Conservation (phyloP, 2,113 vertebrate species). For the Meles meles region DNA sequence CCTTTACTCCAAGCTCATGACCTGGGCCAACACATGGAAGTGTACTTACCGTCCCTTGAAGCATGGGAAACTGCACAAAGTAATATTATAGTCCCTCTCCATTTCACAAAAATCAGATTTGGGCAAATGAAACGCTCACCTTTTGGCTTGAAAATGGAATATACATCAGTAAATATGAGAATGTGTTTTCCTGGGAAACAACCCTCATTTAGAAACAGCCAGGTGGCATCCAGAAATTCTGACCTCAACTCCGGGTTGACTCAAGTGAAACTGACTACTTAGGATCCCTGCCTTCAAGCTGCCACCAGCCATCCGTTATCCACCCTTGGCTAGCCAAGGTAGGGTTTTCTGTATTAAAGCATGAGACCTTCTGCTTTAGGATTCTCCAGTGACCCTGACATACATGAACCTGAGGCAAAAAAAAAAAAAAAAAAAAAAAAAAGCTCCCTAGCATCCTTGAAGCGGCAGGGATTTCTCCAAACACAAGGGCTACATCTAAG, state of each 20-base stretch:
- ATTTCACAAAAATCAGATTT: background rate
- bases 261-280: background rate
- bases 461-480: background rate
- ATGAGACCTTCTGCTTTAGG: background rate
- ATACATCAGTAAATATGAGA: background rate
- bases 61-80: background rate
- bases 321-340: background rate
- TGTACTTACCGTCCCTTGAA: background rate
- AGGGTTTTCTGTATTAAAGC: background rate
- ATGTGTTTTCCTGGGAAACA: background rate
- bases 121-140: background rate
- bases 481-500: too few relatives aligned
- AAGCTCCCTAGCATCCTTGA: background rate
- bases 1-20: background rate
- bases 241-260: background rate
- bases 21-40: background rate
- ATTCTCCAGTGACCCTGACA: constrained; percentile 10
- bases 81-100: background rate
- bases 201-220: background rate
- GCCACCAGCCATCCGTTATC: background rate
- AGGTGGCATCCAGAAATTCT: background rate
- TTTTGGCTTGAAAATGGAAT: background rate
- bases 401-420: background rate
- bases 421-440: background rate
- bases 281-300: background rate